Evolutionary conservation across 2,113 vertebrate genomes (phyloP).

Genomic region (Nothocercus nigrocapillus): DNA sequence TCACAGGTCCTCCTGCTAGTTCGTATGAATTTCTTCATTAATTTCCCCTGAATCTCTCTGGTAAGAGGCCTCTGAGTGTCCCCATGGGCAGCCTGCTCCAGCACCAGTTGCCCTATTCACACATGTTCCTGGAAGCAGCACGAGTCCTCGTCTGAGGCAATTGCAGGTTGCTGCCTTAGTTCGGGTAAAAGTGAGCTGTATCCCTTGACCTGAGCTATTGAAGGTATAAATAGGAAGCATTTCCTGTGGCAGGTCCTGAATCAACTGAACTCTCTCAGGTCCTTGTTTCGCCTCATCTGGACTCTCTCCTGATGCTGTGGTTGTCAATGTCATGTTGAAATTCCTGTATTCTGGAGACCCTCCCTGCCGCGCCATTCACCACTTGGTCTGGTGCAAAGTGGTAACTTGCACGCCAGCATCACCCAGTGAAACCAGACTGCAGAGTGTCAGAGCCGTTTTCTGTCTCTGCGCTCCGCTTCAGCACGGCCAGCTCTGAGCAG

Average conservation of each 20-base stretch:
- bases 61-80: accelerated
- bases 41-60: background rate
- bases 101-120: background rate
- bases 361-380: background rate
- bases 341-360: background rate
- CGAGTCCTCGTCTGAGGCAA: background rate
- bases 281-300: background rate
- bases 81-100: background rate
- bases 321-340: background rate
- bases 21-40: background rate
- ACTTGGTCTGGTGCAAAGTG: background rate
- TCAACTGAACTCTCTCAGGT: background rate
- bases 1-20: background rate
- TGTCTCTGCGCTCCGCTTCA: accelerated
- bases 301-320: background rate
- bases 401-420: background rate
- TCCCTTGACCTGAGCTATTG: background rate
- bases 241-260: background rate
- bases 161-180: background rate
- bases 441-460: background rate
- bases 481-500: background rate
- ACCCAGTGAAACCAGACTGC: background rate
- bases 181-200: background rate
- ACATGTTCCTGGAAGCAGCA: background rate
- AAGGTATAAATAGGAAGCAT: background rate